phyloP scores from a whole-genome alignment of 2,888 invertebrate genomes.

The Malthinus seriepunctatus region DNA sequence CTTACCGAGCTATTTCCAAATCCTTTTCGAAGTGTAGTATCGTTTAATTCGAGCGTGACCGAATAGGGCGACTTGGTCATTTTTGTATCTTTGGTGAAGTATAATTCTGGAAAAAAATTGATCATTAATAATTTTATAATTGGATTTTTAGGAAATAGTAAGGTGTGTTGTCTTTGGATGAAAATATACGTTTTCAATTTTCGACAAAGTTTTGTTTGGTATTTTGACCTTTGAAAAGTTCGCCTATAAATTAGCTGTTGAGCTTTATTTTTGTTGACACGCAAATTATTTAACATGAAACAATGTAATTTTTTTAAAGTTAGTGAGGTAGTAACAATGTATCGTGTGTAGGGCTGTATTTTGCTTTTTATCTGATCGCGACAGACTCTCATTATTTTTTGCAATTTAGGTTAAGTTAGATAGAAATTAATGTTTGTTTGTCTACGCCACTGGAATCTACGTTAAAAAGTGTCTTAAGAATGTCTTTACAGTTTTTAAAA shows the following conservation, averaged over 20 bases:
- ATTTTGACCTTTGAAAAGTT: background rate
- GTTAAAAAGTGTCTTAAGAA: too few relatives aligned
- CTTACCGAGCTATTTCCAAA: slow-evolving; percentile 54
- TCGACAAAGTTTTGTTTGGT: background rate
- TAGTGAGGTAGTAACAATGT: too few relatives aligned
- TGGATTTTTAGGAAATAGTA: background rate
- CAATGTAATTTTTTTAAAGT: too few relatives aligned
- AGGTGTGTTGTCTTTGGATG: background rate
- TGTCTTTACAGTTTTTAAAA: too few relatives aligned
- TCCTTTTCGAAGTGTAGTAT: slow-evolving; percentile 55
- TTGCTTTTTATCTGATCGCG: too few relatives aligned
- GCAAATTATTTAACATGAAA: background rate
- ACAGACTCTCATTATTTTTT: too few relatives aligned
- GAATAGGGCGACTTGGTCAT: slow-evolving; percentile 55
- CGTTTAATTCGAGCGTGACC: slow-evolving; percentile 58
- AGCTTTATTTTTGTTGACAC: background rate
- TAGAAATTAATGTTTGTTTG: too few relatives aligned
- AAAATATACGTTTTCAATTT: background rate
- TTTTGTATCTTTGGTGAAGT: slow-evolving; percentile 39
- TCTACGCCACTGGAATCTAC: too few relatives aligned
- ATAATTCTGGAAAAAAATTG: slow-evolving; percentile 41
- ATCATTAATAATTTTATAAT: background rate
- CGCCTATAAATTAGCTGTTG: background rate
- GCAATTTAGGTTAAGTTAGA: too few relatives aligned
- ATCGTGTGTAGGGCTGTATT: too few relatives aligned